Evolutionary conservation across 2,888 invertebrate species (phyloP), one percentile per base, ranked within the genome.

Genomic region (Cosmorhoe ocellata): DNA sequence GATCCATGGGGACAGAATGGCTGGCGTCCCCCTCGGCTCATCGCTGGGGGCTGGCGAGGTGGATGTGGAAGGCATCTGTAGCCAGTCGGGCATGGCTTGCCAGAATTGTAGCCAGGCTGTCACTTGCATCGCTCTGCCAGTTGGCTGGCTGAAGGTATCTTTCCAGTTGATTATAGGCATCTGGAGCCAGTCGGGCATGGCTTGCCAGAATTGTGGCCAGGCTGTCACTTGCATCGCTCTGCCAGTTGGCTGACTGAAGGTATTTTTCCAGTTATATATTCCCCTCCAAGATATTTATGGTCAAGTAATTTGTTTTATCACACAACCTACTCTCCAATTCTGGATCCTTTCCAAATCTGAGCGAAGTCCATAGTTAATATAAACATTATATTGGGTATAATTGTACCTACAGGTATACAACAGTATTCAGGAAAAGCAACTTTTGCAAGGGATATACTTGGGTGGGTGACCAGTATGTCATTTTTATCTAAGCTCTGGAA

Each of bases 241-340:
- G 11, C 90, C 90, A 10, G 67, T 79, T 0, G 88, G 90, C 0
- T 89, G 81, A 79, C 60, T 90, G 3, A 88, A 82, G 83, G 90
- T 89, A 64, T 18, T 24, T 0, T 30, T 14, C 13, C 32, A 32
- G 7, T 11, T 32, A n/a, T n/a, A n/a, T n/a, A n/a, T n/a, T n/a
- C n/a, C n/a, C n/a, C n/a, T n/a, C n/a, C n/a, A n/a, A n/a, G n/a
- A n/a, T n/a, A n/a, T n/a, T n/a, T n/a, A n/a, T n/a, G n/a, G n/a
- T n/a, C n/a, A n/a, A n/a, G n/a, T n/a, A n/a, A n/a, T n/a, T n/a
- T n/a, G n/a, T n/a, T n/a, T n/a, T n/a, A n/a, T n/a, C n/a, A n/a
- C n/a, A n/a, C n/a, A n/a, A n/a, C n/a, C n/a, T n/a, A n/a, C n/a
- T n/a, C n/a, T n/a, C n/a, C n/a, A n/a, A n/a, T n/a, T n/a, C n/a